Base-by-base conservation (phyloP, 2,888 invertebrate genomes). In the Eubasilissa splendida region DNA sequence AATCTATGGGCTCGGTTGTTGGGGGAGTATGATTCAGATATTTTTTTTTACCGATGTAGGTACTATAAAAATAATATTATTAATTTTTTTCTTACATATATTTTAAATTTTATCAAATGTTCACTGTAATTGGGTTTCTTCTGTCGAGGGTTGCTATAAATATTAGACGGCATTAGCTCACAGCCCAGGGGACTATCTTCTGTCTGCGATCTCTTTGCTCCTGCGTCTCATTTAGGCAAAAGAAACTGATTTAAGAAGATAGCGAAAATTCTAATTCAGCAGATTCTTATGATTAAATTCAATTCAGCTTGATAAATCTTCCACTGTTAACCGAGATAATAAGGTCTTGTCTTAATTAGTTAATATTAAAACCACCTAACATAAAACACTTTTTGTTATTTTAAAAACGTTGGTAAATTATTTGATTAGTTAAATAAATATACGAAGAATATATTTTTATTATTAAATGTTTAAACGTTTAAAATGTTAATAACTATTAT, bases 191-290 rank as follows among this genome's bases (percentile, higher is more conserved):
- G 68, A 77, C 80, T 79, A 80, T 83, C 82, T 79, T n/a, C 31
- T 53, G 52, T 42, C 70, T 54, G 76, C 14, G 70, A 82, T 83
- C 80, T 79, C 70, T 77, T 66, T 70, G 78, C 80, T 74, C 80
- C 75, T 80, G 80, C 80, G 78, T 80, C 82, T 80, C 82, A 79
- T 83, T 83, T 82, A 76, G 79, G 76, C 82, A 82, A 76, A 59
- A 79, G 77, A 60, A 65, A 74, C 80, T 74, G 81, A 82, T 82
- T 60, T 58, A 77, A 74, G 71, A 75, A 75, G 83, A 83, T 83
- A 80, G 65, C 74, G 58, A 63, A 42, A 63, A 70, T 58, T 65
- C 80, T 79, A 65, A 79, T 79, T 83, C 81, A 79, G 80, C 80
- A 78, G 50, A 80, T 60, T 75, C 68, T 66, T 77, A 70, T 80